A percentile compares a stretch with the other conserved stretches of the same genome.
Evolutionary conservation across 2,888 invertebrate species (phyloP).

Genomic region (Rhorus exstirpatorius): DNA sequence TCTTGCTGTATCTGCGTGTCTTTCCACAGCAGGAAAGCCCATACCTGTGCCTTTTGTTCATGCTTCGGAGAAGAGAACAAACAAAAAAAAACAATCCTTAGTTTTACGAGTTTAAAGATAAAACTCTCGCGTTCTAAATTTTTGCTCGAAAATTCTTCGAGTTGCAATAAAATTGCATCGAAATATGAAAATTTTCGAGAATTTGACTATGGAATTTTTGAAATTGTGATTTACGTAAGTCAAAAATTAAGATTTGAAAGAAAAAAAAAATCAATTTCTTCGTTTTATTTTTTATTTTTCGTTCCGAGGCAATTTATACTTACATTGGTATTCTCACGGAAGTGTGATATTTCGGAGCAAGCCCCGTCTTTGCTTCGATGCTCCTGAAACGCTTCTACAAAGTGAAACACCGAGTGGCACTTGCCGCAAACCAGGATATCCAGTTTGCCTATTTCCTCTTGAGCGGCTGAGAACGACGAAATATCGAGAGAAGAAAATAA

Average conservation of each 20-base stretch:
- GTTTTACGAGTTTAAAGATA: background rate
- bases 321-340: slow-evolving; percentile 89
- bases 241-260: too few species aligned
- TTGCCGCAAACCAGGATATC: slow-evolving; percentile 95
- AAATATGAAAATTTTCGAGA: too few species aligned
- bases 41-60: slow-evolving; percentile 93
- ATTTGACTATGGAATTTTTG: too few species aligned
- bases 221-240: too few species aligned
- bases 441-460: slow-evolving; percentile 91
- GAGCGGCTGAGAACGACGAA: slow-evolving; percentile 91
- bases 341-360: slow-evolving; percentile 89
- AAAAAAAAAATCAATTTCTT: too few species aligned
- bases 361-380: slow-evolving; percentile 89
- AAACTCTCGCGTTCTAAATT: too few species aligned
- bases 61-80: slow-evolving; percentile 86
- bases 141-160: background rate
- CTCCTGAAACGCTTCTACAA: slow-evolving; percentile 92
- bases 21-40: slow-evolving; percentile 95
- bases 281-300: too few species aligned
- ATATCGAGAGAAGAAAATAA: too few species aligned
- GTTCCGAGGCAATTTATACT: too few species aligned
- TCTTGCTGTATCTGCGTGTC: slow-evolving; percentile 87
- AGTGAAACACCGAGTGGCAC: slow-evolving; percentile 93
- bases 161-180: too few species aligned
- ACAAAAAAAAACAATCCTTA: slow-evolving; percentile 8